Conservation (phyloP, 1,140 invertebrate genomes). For the Ruditapes philippinarum region DNA sequence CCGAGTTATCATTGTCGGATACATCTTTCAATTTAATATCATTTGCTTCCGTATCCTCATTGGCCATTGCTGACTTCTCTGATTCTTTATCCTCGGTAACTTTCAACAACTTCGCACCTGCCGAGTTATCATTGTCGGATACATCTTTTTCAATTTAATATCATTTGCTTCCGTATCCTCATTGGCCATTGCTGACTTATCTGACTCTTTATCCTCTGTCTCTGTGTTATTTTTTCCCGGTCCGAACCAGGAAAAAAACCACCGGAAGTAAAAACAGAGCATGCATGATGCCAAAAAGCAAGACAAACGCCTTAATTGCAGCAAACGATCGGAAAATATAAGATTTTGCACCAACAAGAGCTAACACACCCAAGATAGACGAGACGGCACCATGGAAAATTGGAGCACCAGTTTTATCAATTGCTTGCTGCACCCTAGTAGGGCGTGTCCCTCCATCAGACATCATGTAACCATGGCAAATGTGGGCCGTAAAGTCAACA, state of each 20-base stretch:
- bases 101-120: too few species aligned
- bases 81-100: too few species aligned
- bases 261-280: slow-evolving; percentile 97
- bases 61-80: too few species aligned
- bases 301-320: slow-evolving; percentile 98
- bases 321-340: slow-evolving; percentile 99
- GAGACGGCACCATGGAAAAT: slow-evolving; percentile 97
- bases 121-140: too few species aligned
- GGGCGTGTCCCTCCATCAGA: slow-evolving; percentile 87
- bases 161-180: too few species aligned
- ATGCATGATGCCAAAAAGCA: slow-evolving; percentile 97
- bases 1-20: too few species aligned
- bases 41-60: too few species aligned
- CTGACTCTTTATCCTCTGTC: too few species aligned
- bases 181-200: too few species aligned
- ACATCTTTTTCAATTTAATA: too few species aligned
- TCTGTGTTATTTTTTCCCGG: too few species aligned
- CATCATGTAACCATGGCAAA: slow-evolving; percentile 98
- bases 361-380: slow-evolving; percentile 96
- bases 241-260: slow-evolving; percentile 90
- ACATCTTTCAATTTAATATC: too few species aligned
- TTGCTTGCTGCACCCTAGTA: slow-evolving; percentile 94
- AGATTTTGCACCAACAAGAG: slow-evolving; percentile 95
- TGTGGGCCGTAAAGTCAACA: slow-evolving; percentile 98
- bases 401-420: slow-evolving; percentile 96